phyloP scores from a whole-genome alignment of 2,797 vertebrate species.

The Sternotherus odoratus region DNA sequence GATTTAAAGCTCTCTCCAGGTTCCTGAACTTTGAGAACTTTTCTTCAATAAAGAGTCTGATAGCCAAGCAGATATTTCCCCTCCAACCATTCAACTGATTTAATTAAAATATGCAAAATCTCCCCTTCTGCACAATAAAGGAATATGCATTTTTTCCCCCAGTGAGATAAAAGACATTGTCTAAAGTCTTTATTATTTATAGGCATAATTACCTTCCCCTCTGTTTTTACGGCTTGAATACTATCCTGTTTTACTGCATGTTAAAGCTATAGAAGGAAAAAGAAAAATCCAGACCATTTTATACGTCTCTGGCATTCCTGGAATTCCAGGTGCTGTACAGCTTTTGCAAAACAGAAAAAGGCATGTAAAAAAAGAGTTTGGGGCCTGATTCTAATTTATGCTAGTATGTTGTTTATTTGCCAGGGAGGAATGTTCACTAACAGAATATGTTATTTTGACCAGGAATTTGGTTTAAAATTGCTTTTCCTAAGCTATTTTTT shows the following conservation, averaged over 20 bases:
- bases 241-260: not conserved
- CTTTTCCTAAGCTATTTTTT: not conserved
- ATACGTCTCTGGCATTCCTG: not conserved
- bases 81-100: conserved; percentile 35
- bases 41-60: conserved; percentile 65
- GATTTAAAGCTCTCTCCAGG: conserved; percentile 60
- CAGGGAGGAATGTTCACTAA: not conserved
- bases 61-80: conserved; percentile 53
- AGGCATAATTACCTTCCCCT: conserved; percentile 15
- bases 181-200: conserved; percentile 15
- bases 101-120: conserved; percentile 74
- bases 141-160: not conserved
- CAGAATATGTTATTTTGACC: rapidly evolving
- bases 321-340: not conserved
- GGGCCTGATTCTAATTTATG: not conserved
- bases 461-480: not conserved
- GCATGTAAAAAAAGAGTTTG: not conserved
- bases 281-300: not conserved
- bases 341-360: not conserved
- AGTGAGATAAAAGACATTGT: conserved; percentile 42
- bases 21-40: conserved; percentile 62
- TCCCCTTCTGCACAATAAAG: conserved; percentile 20
- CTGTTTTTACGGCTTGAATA: conserved; percentile 17
- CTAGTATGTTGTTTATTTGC: not conserved
- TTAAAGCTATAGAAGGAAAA: not conserved